Conservation (phyloP, 2,113 vertebrate genomes). For the Alaudala cheleensis region DNA sequence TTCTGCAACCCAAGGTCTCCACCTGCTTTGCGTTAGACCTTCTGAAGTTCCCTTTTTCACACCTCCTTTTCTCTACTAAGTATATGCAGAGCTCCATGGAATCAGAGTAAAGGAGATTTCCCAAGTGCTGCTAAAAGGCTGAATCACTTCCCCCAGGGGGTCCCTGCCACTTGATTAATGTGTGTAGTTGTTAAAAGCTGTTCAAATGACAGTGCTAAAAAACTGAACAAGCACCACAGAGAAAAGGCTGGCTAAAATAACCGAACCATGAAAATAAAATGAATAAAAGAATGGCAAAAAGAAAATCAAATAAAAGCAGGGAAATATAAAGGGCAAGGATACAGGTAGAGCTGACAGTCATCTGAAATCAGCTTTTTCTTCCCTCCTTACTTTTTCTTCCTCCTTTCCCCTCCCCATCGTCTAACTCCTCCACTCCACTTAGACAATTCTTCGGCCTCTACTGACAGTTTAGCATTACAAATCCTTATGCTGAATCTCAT, state of each 20-base stretch:
- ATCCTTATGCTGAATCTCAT: not conserved
- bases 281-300: not conserved
- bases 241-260: not conserved
- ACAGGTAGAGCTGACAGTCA: not conserved
- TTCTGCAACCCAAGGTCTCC: not conserved
- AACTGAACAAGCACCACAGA: not conserved
- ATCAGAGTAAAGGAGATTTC: not conserved
- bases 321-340: not conserved
- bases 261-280: not conserved
- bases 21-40: not conserved
- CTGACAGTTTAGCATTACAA: not conserved
- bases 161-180: not conserved
- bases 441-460: not conserved
- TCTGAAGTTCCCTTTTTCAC: not conserved
- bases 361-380: not conserved
- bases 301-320: not conserved
- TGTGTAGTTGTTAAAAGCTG: not conserved
- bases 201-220: conserved; percentile 5
- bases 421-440: not conserved
- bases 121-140: not conserved
- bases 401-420: not conserved
- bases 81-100: not conserved
- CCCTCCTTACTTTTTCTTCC: not conserved
- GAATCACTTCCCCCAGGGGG: not conserved
- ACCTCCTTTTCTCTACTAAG: not conserved